Base-by-base conservation (phyloP, 2,113 vertebrate genomes). In the Gracilinanus agilis region DNA sequence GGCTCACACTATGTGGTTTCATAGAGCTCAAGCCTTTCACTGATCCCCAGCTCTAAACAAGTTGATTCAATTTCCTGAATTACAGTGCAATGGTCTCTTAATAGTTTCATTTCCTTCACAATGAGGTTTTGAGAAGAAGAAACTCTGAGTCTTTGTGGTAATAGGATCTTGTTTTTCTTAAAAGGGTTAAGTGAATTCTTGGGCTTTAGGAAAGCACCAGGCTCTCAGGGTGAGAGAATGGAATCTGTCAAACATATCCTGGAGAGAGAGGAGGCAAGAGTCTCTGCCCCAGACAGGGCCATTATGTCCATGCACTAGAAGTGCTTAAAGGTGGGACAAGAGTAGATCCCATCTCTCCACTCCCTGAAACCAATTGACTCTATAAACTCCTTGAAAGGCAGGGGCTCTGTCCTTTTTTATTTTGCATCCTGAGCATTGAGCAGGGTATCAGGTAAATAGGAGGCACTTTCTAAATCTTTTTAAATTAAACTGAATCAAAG, bases 21-120 rank as follows among this genome's bases (percentile, higher is more conserved):
- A 75, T 9, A 9, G 54, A 92, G 95, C 56, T 27, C 92, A 29
- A 90, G 83, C 44, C 90, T 93, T 92, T 91, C 89, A 90, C 91
- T 91, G 96, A 91, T 94, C 55, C 90, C 25, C 75, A 93, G 91
- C 89, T 96, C 93, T 93, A 96, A 95, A 97, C 89, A 96, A 96
- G 95, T 7, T 97, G 96, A 97, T 98, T 97, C 95, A 96, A 97
- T 98, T 98, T 97, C 96, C 97, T 98, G 97, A 97, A 98, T 97
- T 97, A 97, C 44, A 93, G 93, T 93, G 97, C 96, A 93, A 95
- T 96, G 91, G 92, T 16, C 97, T 97, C 96, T 97, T 97, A 98
- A 97, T 97, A 97, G 97, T 96, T 97, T 96, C 97, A 97, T 97
- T 97, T 98, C 97, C 97, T 96, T 96, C 90, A 88, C 90, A 96